Conservation (phyloP, 2,113 vertebrate species). For the Cyprinodon tularosa region DNA sequence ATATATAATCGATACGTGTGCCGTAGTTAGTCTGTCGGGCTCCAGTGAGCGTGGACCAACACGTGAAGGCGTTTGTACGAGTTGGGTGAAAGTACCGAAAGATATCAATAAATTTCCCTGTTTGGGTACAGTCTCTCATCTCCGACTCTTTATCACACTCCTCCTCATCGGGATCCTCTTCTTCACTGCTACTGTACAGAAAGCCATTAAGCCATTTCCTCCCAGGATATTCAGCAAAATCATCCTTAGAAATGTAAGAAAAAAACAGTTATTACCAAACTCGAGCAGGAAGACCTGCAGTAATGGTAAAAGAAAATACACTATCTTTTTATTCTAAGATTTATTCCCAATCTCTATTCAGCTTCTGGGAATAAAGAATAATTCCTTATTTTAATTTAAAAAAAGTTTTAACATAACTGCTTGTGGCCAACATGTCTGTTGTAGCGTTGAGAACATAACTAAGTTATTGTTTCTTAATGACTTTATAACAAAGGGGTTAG, state of each 20-base stretch:
- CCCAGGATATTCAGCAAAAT: constrained; percentile 83
- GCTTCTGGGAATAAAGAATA: no score
- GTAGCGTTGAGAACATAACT: no score
- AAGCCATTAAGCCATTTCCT: constrained; percentile 83
- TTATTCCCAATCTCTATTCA: no score
- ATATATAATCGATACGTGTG: constrained; percentile 89
- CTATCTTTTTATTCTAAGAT: background rate
- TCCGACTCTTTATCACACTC: constrained; percentile 11
- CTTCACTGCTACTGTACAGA: constrained; percentile 39
- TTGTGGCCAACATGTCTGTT: no score
- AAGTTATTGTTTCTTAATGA: no score
- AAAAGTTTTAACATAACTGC: no score
- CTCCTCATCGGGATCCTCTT: constrained; percentile 22
- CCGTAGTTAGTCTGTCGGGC: constrained; percentile 90
- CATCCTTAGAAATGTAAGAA: constrained; percentile 71
- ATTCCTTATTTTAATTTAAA: no score
- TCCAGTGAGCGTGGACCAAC: constrained; percentile 86
- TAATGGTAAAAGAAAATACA: background rate
- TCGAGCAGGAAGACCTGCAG: background rate
- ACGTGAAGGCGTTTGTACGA: constrained; percentile 85
- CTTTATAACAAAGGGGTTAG: no score
- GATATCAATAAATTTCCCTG: constrained; percentile 83
- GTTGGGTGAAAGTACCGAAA: constrained; percentile 87
- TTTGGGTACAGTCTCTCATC: background rate
- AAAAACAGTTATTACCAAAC: background rate